These are phyloP conservation scores for Drosophila busckii DNA, from an alignment of 1,140 invertebrate species.

Conservation along the genomic window DNA sequence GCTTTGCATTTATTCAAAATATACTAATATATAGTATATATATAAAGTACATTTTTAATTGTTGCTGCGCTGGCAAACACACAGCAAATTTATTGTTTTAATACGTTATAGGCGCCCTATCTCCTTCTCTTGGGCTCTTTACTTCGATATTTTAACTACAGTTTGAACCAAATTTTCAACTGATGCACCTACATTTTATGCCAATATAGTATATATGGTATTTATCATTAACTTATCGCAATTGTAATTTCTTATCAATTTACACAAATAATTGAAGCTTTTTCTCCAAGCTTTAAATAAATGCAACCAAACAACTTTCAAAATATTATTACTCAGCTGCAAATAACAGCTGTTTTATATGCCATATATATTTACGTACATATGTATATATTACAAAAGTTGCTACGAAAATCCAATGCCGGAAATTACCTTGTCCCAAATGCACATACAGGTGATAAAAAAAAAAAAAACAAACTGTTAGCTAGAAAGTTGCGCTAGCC, in stretches of 20 bases:
- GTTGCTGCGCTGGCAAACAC: conserved; percentile 59
- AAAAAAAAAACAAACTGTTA: conserved; percentile 21
- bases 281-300: neutral
- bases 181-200: too few species aligned
- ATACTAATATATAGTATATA: conserved; percentile 9
- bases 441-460: conserved; percentile 11
- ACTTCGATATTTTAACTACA: too few species aligned
- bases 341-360: conserved; percentile 34
- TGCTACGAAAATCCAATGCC: conserved; percentile 40
- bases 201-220: too few species aligned
- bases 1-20: conserved; percentile 64
- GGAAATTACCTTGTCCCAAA: conserved; percentile 73
- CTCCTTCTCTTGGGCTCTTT: too few species aligned
- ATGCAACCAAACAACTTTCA: conserved; percentile 57
- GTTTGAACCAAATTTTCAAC: too few species aligned
- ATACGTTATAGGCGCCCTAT: too few species aligned
- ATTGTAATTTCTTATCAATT: too few species aligned
- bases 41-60: conserved; percentile 43
- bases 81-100: too few species aligned
- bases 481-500: conserved; percentile 18
- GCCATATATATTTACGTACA: too few species aligned
- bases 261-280: too few species aligned
- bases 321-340: conserved; percentile 9
- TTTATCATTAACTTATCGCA: too few species aligned
- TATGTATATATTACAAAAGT: conserved; percentile 20